These are phyloP conservation scores for Clivina fossor DNA, from an alignment of 2,888 invertebrate species.

Conservation along the genomic window DNA sequence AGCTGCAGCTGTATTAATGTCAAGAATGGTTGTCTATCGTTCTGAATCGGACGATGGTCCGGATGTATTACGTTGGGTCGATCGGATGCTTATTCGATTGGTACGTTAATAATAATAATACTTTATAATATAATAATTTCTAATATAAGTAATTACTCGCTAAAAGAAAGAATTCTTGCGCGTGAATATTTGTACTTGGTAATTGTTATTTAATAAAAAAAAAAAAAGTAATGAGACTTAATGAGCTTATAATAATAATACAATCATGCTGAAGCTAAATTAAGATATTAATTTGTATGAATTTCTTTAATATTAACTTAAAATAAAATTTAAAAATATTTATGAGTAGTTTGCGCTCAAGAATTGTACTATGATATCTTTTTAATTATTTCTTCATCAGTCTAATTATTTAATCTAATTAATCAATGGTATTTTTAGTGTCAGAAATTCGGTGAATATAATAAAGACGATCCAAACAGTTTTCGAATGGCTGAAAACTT, in stretches of 20 bases:
- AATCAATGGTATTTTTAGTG: constrained; percentile 66
- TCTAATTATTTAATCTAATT: constrained; percentile 13
- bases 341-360: too few species aligned
- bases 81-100: constrained; percentile 94
- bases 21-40: constrained; percentile 92
- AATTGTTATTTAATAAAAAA: too few species aligned
- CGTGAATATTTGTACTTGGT: too few species aligned
- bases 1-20: constrained; percentile 96
- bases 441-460: constrained; percentile 98
- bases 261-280: too few species aligned
- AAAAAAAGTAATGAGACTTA: too few species aligned
- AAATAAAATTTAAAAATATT: too few species aligned
- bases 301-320: too few species aligned
- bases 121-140: neutral
- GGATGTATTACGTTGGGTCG: constrained; percentile 98
- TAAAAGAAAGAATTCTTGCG: too few species aligned
- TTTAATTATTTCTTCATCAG: too few species aligned
- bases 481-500: constrained; percentile 96
- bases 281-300: too few species aligned
- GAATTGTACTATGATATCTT: too few species aligned
- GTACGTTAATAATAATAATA: constrained; percentile 60
- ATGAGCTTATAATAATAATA: too few species aligned
- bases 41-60: constrained; percentile 95
- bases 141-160: neutral
- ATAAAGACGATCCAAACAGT: constrained; percentile 95